These are phyloP conservation scores for Epicampocera succincta DNA, from an alignment of 2,888 invertebrate genomes.

Conservation along the genomic window DNA sequence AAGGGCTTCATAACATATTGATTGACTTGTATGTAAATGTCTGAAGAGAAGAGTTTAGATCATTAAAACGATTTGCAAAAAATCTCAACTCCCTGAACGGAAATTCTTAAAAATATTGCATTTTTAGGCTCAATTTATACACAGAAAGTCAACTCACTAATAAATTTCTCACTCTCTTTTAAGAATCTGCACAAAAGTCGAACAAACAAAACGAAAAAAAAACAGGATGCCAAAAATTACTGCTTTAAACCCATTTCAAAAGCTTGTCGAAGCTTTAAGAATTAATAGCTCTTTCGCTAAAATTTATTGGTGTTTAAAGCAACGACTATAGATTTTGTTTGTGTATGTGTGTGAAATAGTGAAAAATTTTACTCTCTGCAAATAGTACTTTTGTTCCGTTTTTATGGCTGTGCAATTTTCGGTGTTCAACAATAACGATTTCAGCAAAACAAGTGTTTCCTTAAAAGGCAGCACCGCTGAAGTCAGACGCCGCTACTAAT, in stretches of 20 bases:
- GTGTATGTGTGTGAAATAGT: constrained; percentile 4
- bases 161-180: constrained; percentile 45
- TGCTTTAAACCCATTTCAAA: constrained; percentile 72
- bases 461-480: constrained; percentile 25
- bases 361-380: background rate
- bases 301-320: constrained; percentile 72
- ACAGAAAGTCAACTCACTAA: background rate
- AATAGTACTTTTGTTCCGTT: background rate
- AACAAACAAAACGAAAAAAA: constrained; percentile 33
- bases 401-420: constrained; percentile 15
- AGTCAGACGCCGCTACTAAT: background rate
- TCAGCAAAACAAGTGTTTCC: constrained; percentile 19
- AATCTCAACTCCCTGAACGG: too few relatives aligned
- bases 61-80: too few relatives aligned
- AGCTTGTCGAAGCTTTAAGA: constrained; percentile 75
- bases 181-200: constrained; percentile 29
- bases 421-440: constrained; percentile 22
- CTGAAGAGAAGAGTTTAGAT: constrained; percentile 81
- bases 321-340: constrained; percentile 29
- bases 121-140: too few relatives aligned
- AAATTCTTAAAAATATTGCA: too few relatives aligned
- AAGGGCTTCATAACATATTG: constrained; percentile 91
- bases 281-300: constrained; percentile 73
- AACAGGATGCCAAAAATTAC: constrained; percentile 30
- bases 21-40: constrained; percentile 93